Percentiles rank a stretch among this genome's conserved stretches.
These are phyloP conservation scores for Ophion ellenae DNA, from an alignment of 2,888 invertebrate species.

Conservation along the genomic window DNA sequence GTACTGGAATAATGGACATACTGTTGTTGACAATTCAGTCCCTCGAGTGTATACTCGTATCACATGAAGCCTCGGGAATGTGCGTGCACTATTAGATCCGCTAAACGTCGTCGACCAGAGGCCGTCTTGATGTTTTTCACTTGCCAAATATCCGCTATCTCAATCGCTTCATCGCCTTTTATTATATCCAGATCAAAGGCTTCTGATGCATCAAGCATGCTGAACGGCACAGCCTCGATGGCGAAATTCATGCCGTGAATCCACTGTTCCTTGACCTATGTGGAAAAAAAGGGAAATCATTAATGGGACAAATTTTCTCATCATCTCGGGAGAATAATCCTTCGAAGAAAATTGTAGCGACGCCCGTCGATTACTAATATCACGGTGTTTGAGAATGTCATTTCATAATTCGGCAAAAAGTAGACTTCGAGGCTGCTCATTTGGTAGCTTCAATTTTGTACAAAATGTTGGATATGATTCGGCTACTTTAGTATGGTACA, in stretches of 20 bases:
- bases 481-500: too few relatives aligned
- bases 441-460: too few relatives aligned
- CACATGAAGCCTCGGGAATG: slow-evolving; percentile 87
- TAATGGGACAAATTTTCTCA: background rate
- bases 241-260: slow-evolving; percentile 86
- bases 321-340: background rate
- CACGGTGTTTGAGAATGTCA: background rate
- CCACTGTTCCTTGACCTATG: slow-evolving; percentile 85
- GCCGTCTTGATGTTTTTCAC: slow-evolving; percentile 86
- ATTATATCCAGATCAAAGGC: slow-evolving; percentile 86
- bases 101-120: slow-evolving; percentile 86
- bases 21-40: background rate
- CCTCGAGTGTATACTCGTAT: slow-evolving; percentile 39
- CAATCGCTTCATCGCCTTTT: slow-evolving; percentile 85
- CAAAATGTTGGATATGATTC: too few relatives aligned
- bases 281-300: slow-evolving; percentile 21
- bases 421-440: too few relatives aligned
- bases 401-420: background rate
- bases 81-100: slow-evolving; percentile 88
- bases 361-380: background rate
- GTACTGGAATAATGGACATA: slow-evolving; percentile 48
- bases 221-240: slow-evolving; percentile 86
- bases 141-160: slow-evolving; percentile 88
- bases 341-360: background rate
- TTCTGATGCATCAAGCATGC: slow-evolving; percentile 86